Base-by-base conservation (phyloP, 2,113 vertebrate species). In the Centropristis striata region DNA sequence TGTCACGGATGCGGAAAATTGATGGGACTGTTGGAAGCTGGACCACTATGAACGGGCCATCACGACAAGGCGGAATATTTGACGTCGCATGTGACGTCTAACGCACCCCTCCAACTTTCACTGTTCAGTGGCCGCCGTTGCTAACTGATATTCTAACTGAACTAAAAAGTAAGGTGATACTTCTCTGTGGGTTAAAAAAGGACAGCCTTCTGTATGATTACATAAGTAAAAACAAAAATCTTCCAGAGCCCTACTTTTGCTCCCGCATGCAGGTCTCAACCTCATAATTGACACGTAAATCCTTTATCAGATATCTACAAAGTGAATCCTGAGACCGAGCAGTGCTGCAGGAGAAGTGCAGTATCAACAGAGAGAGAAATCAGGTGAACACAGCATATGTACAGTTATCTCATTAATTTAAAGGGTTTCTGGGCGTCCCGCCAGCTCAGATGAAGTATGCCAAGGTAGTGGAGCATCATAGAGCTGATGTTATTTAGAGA, bases 371-470 rank as follows among this genome's bases (percentile, higher is more conserved):
- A 57, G 61, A 55, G 61, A 55, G 41, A 58, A 65, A 67, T 72
- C 61, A 84, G 60, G 65, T 77, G 83, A 84, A 60, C 41, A 23
- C 80, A 73, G 64, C 59, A 75, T 76, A 81, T 70, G 57, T 72
- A 57, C 60, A 41, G 50, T 77, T 75, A 64, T 50, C 79, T 90
- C 76, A 88, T 90, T 90, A 84, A 89, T 85, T 85, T 86, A 85
- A 90, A 84, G 85, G 73, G 18, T 76, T 90, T 80, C 90, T 71
- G 81, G 90, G 89, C 81, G 9, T 58, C 18, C 3, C 27, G 80
- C 92, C 90, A 91, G 74, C 49, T 46, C 4, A 12, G 15, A 32
- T 46, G 55, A 53, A 73, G 46, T 60, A 57, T 69, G 81, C 83
- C 76, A 87, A 81, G 51, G 44, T 66, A 71, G 32, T 28, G 42